These are phyloP conservation scores for Maniola hyperantus DNA, from an alignment of 2,888 invertebrate species.

Conservation along the genomic window DNA sequence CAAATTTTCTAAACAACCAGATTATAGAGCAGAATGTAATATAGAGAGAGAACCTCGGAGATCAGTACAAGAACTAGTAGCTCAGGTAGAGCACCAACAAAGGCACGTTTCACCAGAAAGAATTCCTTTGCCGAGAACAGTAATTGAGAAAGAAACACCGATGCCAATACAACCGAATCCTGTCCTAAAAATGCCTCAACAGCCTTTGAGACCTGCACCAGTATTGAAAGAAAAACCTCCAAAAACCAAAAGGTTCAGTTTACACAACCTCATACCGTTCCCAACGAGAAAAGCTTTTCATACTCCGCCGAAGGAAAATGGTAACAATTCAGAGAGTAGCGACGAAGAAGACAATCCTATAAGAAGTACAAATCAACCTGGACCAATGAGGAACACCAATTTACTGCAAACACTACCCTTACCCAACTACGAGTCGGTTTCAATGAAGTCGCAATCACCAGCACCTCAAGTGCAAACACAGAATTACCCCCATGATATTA, in stretches of 20 bases:
- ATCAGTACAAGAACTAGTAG: conserved; percentile 85
- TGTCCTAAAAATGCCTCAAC: conserved; percentile 73
- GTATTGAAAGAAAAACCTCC: conserved; percentile 75
- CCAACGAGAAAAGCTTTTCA: conserved; percentile 78
- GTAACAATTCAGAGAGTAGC: conserved; percentile 82
- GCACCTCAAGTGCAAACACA: conserved; percentile 55
- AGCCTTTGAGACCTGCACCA: conserved; percentile 74
- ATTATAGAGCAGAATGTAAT: conserved; percentile 51
- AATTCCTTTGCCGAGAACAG: conserved; percentile 60
- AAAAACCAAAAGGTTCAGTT: conserved; percentile 76
- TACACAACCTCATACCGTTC: conserved; percentile 79
- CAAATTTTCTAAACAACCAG: conserved; percentile 68
- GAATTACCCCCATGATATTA: conserved; percentile 54
- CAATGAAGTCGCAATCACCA: conserved; percentile 69
- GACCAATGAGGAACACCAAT: conserved; percentile 81
- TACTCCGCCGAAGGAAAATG: conserved; percentile 72
- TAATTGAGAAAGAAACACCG: conserved; percentile 58
- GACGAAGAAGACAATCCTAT: conserved; percentile 82
- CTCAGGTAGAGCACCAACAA: conserved; percentile 82
- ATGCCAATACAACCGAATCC: conserved; percentile 54
- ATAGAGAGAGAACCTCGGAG: conserved; percentile 71
- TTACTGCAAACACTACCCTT: conserved; percentile 76
- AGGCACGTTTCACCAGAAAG: conserved; percentile 69
- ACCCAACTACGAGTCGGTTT: conserved; percentile 83
- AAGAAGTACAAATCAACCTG: conserved; percentile 72